These are phyloP conservation scores for Sternarchorhynchus goeldii DNA, from an alignment of 2,797 vertebrate species.

Conservation along the genomic window DNA sequence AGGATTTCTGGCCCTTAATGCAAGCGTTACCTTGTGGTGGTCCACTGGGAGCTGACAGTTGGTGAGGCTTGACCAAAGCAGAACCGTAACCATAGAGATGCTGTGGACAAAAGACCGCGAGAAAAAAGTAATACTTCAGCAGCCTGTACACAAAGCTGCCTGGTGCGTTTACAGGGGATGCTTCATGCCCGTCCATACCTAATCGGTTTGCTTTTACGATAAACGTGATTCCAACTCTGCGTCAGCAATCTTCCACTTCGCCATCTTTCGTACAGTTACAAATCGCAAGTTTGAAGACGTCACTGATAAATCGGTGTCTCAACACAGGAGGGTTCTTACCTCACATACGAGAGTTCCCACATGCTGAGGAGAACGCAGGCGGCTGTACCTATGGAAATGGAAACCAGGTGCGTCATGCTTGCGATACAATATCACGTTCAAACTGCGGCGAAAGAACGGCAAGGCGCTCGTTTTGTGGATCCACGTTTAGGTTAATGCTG, in stretches of 20 bases:
- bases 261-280: too few relatives aligned
- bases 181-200: background rate
- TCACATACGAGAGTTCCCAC: conserved; percentile 13
- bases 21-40: conserved; percentile 88
- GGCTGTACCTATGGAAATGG: conserved; percentile 12
- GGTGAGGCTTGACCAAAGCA: conserved; percentile 79
- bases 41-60: conserved; percentile 79
- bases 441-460: background rate
- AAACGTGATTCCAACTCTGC: background rate
- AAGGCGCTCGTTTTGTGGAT: background rate
- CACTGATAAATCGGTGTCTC: background rate
- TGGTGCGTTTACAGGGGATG: conserved; percentile 14
- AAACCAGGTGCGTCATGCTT: conserved; percentile 10
- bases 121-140: background rate
- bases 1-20: background rate
- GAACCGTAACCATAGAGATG: conserved; percentile 76
- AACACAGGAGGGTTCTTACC: conserved; percentile 22
- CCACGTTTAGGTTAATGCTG: background rate
- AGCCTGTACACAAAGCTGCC: conserved; percentile 2
- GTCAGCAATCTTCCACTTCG: background rate
- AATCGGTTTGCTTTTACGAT: background rate
- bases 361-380: conserved; percentile 30
- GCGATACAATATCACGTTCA: background rate
- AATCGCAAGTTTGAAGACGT: background rate
- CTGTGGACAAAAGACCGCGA: conserved; percentile 66